Evolutionary conservation across 2,888 invertebrate species (phyloP).

Genomic region (Lamellibrachia satsuma): DNA sequence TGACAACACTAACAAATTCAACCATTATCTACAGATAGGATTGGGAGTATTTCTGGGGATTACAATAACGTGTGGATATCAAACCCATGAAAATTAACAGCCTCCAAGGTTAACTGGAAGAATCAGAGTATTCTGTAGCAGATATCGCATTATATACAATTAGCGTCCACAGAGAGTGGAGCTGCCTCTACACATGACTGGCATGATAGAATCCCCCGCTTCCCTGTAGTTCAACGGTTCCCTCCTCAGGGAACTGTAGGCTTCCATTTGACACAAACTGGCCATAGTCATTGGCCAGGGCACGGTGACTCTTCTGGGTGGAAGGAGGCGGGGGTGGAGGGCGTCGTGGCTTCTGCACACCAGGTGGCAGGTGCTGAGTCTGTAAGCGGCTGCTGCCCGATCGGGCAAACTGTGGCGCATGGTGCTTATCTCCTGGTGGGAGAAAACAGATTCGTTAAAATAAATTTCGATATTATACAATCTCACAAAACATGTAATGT

Average conservation of each 20-base stretch:
- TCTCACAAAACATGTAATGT: too few relatives aligned
- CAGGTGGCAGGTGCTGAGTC: background rate
- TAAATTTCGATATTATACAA: too few relatives aligned
- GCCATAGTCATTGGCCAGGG: background rate
- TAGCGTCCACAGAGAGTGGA: background rate
- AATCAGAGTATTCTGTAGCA: background rate
- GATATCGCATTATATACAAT: background rate
- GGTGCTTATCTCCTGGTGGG: background rate
- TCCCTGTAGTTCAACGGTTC: background rate
- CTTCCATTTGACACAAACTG: background rate
- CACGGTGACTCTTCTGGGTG: background rate
- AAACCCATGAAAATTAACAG: background rate
- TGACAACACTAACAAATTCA: background rate
- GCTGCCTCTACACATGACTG: background rate
- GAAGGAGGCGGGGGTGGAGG: background rate
- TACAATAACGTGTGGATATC: background rate
- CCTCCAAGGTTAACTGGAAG: background rate
- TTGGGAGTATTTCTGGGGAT: too few relatives aligned
- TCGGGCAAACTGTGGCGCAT: background rate
- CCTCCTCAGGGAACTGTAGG: constrained; percentile 5
- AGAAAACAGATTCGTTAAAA: background rate
- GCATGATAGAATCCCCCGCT: background rate
- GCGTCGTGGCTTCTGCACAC: background rate
- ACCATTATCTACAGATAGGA: background rate
- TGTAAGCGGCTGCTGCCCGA: background rate